phyloP scores from a whole-genome alignment of 2,888 invertebrate genomes.

The Rhagonycha lutea region DNA sequence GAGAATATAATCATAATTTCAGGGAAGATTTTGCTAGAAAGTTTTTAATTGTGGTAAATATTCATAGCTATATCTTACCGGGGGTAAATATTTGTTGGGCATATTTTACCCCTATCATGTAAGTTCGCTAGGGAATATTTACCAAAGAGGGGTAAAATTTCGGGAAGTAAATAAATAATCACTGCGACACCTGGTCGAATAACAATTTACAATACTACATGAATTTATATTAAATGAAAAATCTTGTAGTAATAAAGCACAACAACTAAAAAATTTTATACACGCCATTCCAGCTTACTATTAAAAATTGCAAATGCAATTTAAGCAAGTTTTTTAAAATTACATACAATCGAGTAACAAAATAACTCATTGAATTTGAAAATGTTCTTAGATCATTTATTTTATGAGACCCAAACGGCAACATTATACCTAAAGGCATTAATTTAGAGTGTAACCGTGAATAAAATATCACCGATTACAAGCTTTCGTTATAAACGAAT shows the following conservation, averaged over 20 bases:
- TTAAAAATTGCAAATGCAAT: neutral
- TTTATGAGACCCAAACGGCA: neutral
- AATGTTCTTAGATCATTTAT: neutral
- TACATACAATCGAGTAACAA: neutral
- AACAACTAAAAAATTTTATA: neutral
- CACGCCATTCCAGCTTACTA: neutral
- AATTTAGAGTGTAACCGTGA: too few relatives aligned
- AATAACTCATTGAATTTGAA: neutral
- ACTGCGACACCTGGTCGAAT: neutral
- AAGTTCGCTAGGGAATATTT: neutral
- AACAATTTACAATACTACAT: neutral
- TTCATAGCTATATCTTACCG: neutral
- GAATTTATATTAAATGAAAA: neutral
- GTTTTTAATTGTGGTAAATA: neutral
- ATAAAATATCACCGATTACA: too few relatives aligned
- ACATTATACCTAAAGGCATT: too few relatives aligned
- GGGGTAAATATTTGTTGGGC: neutral
- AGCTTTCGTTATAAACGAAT: neutral
- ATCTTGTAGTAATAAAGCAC: neutral
- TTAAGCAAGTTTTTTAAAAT: neutral
- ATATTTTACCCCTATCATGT: neutral
- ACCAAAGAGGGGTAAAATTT: neutral
- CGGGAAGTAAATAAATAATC: neutral
- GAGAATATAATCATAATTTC: neutral
- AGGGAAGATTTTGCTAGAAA: neutral